These are phyloP conservation scores for Acronicta leporina DNA, from an alignment of 2,888 invertebrate species.

Conservation along the genomic window DNA sequence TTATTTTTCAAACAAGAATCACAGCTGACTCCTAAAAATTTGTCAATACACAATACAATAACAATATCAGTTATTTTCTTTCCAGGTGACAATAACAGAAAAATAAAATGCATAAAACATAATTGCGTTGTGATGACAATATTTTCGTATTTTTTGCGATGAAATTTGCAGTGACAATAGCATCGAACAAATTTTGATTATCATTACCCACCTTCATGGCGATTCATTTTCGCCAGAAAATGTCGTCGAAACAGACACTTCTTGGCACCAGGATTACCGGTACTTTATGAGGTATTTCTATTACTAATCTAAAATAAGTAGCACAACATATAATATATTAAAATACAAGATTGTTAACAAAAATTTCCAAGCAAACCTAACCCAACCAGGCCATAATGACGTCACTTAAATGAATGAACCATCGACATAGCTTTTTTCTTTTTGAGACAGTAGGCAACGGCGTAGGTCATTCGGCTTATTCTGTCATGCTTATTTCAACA, in stretches of 20 bases:
- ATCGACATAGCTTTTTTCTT: constrained; percentile 48
- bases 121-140: constrained; percentile 54
- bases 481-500: constrained; percentile 47
- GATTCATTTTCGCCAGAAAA: constrained; percentile 94
- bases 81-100: constrained; percentile 39
- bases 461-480: constrained; percentile 29
- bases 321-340: constrained; percentile 90
- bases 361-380: constrained; percentile 92
- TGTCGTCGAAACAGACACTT: constrained; percentile 82
- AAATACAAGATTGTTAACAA: constrained; percentile 91
- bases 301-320: constrained; percentile 88
- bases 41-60: constrained; percentile 75
- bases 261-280: constrained; percentile 85
- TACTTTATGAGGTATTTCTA: constrained; percentile 87
- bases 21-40: constrained; percentile 98
- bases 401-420: constrained; percentile 83
- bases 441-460: constrained; percentile 43
- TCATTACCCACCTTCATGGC: constrained; percentile 96
- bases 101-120: constrained; percentile 50
- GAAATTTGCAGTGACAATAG: constrained; percentile 85
- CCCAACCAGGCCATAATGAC: constrained; percentile 92
- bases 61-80: constrained; percentile 56
- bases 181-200: constrained; percentile 88
- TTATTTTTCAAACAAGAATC: constrained; percentile 99
- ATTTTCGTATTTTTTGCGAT: constrained; percentile 70